phyloP scores from a whole-genome alignment of 2,113 vertebrate species.

The Neolamprologus sp. region DNA sequence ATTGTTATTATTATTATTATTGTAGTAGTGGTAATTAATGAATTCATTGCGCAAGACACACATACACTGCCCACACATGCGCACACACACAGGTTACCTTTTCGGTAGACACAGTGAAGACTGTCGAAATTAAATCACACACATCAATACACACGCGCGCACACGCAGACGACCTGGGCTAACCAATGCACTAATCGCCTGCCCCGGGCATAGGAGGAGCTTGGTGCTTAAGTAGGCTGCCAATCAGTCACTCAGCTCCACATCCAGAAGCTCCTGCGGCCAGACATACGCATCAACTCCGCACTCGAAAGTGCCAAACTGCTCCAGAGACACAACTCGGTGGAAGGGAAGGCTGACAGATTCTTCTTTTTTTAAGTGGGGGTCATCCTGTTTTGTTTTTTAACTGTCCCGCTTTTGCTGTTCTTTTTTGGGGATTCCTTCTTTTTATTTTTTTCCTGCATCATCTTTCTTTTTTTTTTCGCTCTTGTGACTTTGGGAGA shows the following conservation, averaged over 20 bases:
- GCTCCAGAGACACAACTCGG: constrained; percentile 76
- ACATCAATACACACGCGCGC: constrained; percentile 24
- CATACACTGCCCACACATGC: not conserved
- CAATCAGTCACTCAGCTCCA: constrained; percentile 98
- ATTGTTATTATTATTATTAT: not conserved
- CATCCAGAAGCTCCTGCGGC: constrained; percentile 88
- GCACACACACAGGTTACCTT: not conserved
- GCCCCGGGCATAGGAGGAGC: constrained; percentile 80
- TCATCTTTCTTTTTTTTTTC: constrained; percentile 24
- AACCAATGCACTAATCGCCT: constrained; percentile 75
- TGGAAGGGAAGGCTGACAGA: constrained; percentile 42
- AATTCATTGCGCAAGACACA: not conserved
- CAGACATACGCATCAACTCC: constrained; percentile 84
- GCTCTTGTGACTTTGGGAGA: constrained; percentile 30
- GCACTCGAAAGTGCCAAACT: constrained; percentile 83
- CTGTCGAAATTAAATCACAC: constrained; percentile 43
- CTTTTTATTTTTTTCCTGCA: constrained; percentile 17
- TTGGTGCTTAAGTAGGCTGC: constrained; percentile 86
- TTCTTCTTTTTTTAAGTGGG: not conserved
- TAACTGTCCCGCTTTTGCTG: constrained; percentile 23
- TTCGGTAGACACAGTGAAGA: constrained; percentile 4
- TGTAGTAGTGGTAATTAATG: not conserved
- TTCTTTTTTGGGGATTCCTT: constrained; percentile 46
- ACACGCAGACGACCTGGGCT: constrained; percentile 56
- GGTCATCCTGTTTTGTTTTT: constrained; percentile 26